These are phyloP conservation scores for Leptobrachium leishanense DNA, from an alignment of 2,113 vertebrate genomes.

Conservation along the genomic window DNA sequence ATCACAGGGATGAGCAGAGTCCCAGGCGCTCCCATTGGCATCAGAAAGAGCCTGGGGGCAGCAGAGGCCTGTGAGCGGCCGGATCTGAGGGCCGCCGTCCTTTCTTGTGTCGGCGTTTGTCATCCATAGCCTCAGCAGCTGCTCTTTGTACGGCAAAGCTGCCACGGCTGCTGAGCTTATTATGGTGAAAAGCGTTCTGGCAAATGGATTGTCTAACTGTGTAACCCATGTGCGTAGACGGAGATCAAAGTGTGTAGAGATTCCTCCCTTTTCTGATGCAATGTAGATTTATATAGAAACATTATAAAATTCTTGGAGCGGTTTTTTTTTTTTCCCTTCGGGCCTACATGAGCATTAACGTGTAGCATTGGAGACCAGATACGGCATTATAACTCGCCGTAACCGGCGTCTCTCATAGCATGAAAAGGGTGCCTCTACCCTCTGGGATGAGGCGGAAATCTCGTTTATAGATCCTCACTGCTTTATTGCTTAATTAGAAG, in stretches of 20 bases:
- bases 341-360: too few species aligned
- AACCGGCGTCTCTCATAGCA: neutral
- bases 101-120: constrained; percentile 7
- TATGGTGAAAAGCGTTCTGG: neutral
- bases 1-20: neutral
- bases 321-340: too few species aligned
- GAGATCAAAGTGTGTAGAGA: too few species aligned
- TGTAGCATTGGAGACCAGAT: too few species aligned
- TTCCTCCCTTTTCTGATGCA: too few species aligned
- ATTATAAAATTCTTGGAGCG: too few species aligned
- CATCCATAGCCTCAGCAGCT: constrained; percentile 8
- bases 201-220: too few species aligned
- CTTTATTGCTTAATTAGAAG: constrained; percentile 35
- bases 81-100: neutral
- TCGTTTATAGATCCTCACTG: constrained; percentile 6
- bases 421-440: neutral
- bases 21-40: constrained; percentile 2
- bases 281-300: too few species aligned
- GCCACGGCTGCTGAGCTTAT: neutral
- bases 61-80: constrained; percentile 7
- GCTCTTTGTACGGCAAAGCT: neutral
- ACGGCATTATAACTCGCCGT: too few species aligned
- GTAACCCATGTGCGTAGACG: too few species aligned
- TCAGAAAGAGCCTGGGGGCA: neutral
- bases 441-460: neutral